phyloP scores from a whole-genome alignment of 2,113 vertebrate genomes.

The Sander lucioperca region DNA sequence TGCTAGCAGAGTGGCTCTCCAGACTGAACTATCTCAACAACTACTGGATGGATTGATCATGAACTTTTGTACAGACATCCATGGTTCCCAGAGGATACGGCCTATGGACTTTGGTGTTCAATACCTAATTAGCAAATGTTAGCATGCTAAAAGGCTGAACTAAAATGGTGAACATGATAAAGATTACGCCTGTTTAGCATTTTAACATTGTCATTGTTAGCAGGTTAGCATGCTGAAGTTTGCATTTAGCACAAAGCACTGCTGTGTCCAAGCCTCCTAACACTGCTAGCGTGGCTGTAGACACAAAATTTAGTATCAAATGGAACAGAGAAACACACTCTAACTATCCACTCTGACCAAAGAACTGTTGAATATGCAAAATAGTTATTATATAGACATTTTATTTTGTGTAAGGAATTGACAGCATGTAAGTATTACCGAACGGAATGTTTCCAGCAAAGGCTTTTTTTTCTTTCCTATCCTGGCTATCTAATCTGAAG shows the following conservation, averaged over 20 bases:
- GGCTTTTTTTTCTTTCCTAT: neutral
- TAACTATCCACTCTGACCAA: neutral
- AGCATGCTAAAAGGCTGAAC: neutral
- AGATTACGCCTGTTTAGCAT: neutral
- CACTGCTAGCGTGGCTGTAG: neutral
- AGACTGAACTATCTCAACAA: neutral
- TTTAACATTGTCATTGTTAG: neutral
- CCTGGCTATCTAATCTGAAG: neutral
- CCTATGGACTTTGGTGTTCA: no score
- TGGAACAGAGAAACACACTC: neutral
- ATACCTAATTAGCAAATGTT: no score
- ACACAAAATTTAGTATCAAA: neutral
- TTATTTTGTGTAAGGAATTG: neutral
- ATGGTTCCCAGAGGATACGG: no score
- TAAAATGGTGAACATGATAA: neutral
- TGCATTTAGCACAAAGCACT: neutral
- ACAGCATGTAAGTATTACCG: no score
- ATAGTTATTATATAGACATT: neutral
- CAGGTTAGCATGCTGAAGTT: neutral
- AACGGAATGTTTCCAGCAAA: neutral
- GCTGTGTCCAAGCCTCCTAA: no score
- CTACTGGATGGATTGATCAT: neutral
- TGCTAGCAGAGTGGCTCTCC: neutral
- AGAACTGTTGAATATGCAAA: neutral
- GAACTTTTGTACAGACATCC: neutral